These are phyloP conservation scores for Mareca penelope DNA, from an alignment of 2,797 vertebrate species.

Conservation along the genomic window DNA sequence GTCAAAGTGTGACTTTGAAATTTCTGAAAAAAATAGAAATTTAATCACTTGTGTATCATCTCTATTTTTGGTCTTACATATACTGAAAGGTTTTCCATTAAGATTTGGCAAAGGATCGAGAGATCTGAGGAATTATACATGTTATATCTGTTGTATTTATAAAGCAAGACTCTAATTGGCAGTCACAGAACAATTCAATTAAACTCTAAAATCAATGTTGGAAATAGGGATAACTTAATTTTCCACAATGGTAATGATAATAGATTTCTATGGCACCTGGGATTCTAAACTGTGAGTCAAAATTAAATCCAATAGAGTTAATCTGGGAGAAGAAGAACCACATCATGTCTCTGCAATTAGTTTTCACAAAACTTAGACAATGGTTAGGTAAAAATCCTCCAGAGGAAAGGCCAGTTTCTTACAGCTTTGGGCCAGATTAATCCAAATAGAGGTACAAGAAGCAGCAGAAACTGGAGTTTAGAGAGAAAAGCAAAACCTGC, in stretches of 20 bases:
- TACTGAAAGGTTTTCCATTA: background rate
- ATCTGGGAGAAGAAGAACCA: background rate
- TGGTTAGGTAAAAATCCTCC: background rate
- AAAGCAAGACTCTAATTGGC: background rate
- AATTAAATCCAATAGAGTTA: background rate
- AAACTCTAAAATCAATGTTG: constrained; percentile 13
- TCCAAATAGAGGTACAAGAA: background rate
- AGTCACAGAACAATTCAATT: constrained; percentile 12
- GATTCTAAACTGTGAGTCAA: background rate
- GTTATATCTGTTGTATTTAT: background rate
- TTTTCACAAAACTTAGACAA: background rate
- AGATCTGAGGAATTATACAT: background rate
- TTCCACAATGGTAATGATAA: background rate
- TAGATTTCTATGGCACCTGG: background rate
- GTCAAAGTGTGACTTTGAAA: background rate
- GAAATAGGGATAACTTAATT: constrained; percentile 9
- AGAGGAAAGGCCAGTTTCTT: background rate
- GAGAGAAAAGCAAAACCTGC: background rate
- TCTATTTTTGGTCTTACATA: background rate
- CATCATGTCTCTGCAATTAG: background rate
- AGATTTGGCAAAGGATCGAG: background rate
- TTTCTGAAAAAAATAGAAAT: background rate
- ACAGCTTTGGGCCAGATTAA: background rate
- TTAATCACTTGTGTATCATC: background rate
- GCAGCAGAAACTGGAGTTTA: background rate